These are phyloP conservation scores for Cabera pusaria DNA, from an alignment of 2,888 invertebrate species.

Conservation along the genomic window DNA sequence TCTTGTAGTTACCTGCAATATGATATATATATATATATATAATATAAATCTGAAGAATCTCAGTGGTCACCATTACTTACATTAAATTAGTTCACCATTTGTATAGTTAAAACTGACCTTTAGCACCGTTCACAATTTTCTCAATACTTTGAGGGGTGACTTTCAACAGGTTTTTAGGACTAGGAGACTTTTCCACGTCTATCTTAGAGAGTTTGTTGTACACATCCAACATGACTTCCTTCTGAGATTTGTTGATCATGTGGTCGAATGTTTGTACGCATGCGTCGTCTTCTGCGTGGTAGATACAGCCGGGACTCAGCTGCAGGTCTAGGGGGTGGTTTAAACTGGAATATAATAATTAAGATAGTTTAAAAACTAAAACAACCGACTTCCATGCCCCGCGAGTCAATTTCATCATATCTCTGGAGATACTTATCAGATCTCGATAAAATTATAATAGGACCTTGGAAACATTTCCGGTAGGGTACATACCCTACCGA, in stretches of 20 bases:
- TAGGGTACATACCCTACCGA: no score
- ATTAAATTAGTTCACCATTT: no score
- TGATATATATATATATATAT: neutral
- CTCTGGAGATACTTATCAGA: no score
- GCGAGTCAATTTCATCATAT: no score
- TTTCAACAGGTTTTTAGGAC: constrained; percentile 64
- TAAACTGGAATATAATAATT: constrained; percentile 49
- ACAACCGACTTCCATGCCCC: no score
- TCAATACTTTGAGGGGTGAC: constrained; percentile 77
- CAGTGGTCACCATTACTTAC: no score
- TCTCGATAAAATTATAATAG: no score
- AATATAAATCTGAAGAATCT: no score
- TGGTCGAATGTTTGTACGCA: constrained; percentile 70
- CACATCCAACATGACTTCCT: constrained; percentile 77
- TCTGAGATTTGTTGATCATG: constrained; percentile 77
- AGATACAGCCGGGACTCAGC: constrained; percentile 67
- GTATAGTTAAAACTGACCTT: constrained; percentile 62
- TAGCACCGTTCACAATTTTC: constrained; percentile 66
- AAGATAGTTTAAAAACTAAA: no score
- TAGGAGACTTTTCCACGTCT: constrained; percentile 69
- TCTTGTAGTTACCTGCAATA: constrained; percentile 64
- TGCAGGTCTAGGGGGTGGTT: constrained; percentile 63
- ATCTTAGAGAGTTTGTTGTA: constrained; percentile 74
- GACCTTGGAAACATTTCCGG: no score
- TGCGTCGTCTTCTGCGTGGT: constrained; percentile 61